These are phyloP conservation scores for Troglohyphantes excavatus DNA, from an alignment of 2,888 invertebrate genomes.

Conservation along the genomic window DNA sequence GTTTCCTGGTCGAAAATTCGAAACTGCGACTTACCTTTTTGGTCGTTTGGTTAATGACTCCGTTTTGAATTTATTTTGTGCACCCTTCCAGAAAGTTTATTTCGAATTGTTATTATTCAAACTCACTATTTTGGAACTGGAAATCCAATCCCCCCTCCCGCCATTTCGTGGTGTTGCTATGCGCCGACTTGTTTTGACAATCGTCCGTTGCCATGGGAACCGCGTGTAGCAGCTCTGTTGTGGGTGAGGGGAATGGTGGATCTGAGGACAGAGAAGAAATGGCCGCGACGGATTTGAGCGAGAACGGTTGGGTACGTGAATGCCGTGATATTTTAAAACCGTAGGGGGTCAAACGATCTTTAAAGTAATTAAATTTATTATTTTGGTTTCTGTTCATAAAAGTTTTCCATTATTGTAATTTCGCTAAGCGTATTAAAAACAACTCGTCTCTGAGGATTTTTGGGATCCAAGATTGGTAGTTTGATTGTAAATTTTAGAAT, in stretches of 20 bases:
- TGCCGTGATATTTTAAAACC: neutral
- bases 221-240: conserved; percentile 69
- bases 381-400: no score
- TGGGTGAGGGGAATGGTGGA: conserved; percentile 42
- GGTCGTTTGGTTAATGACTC: neutral
- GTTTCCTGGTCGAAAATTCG: neutral
- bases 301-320: conserved; percentile 55
- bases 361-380: no score
- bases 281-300: conserved; percentile 31
- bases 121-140: neutral
- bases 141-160: neutral
- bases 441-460: no score
- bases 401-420: no score
- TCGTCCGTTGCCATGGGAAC: conserved; percentile 70
- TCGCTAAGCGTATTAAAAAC: no score
- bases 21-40: neutral
- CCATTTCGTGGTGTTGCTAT: conserved; percentile 61
- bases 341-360: neutral
- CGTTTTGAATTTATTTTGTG: neutral
- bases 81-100: neutral
- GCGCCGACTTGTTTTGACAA: conserved; percentile 55
- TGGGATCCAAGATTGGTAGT: no score
- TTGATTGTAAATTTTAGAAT: no score
- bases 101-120: neutral
- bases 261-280: conserved; percentile 66